Evolutionary conservation across 2,888 invertebrate species (phyloP), one percentile per base, ranked within the genome.

Genomic region (Lithodes maja): DNA sequence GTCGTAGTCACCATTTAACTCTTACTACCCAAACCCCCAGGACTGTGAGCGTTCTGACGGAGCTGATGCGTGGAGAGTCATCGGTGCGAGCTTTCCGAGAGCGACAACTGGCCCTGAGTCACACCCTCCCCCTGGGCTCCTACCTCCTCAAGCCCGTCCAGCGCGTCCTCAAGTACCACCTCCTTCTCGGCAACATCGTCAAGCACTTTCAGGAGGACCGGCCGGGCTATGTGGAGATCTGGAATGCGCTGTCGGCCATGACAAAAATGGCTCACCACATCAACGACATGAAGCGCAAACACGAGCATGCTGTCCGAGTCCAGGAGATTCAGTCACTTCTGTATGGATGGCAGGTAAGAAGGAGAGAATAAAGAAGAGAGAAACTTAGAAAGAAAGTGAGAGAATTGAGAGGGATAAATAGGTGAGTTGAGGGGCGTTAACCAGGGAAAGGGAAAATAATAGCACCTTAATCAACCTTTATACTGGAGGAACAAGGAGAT

Each of bases 81-180:
- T 96, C 96, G 83, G 96, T 95, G 3, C 94, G 95, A 86, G 95
- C 96, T 92, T 96, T 97, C 92, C 94, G 96, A 90, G 96, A 97
- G 93, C 94, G 96, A 91, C 98, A 99, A 94, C 94, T 96, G 91
- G 96, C 95, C 86, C 94, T 99, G 92, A 96, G 96, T 0, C 99
- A 99, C 93, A 96, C 97, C 2, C 94, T 99, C 93, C 99, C 99
- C 0, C 95, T 99, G 81, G 98, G 98, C 1, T 98, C 98, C 1
- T 99, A 98, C 94, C 95, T 99, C 85, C 94, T 99, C 92, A 99
- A 99, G 94, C 99, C 99, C 7, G 99, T 99, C 91, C 99, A 99
- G 94, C 95, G 99, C 94, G 98, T 99, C 93, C 95, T 99, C 93
- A 99, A 99, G 94, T 99, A 99, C 93, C 99, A 99, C 94, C 95